phyloP scores from a whole-genome alignment of 2,888 invertebrate genomes.

The Tiliacea citrago region DNA sequence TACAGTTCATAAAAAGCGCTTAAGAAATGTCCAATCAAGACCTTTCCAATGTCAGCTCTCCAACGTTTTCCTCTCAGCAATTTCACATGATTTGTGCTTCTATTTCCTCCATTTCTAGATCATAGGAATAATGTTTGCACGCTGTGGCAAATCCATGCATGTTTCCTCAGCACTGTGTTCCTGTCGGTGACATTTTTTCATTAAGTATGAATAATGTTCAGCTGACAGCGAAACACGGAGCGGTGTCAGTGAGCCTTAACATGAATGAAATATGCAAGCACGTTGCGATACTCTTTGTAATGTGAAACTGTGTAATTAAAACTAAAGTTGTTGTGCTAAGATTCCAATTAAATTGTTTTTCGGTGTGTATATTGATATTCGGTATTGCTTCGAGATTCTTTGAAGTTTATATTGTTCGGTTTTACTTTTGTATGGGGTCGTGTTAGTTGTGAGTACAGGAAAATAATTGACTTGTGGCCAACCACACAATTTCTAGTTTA shows the following conservation, averaged over 20 bases:
- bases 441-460: neutral
- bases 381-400: neutral
- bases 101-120: constrained; percentile 34
- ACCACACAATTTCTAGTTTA: too few species aligned
- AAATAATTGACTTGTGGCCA: too few species aligned
- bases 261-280: constrained; percentile 64
- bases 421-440: neutral
- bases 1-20: neutral
- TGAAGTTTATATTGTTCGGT: neutral
- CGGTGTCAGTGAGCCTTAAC: constrained; percentile 58
- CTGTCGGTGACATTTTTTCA: constrained; percentile 69
- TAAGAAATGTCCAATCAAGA: neutral
- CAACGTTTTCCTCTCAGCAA: neutral
- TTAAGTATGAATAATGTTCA: constrained; percentile 67
- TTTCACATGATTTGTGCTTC: neutral
- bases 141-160: constrained; percentile 44
- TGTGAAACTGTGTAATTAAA: constrained; percentile 55
- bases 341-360: constrained; percentile 35
- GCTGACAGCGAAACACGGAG: constrained; percentile 61
- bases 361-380: neutral
- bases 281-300: constrained; percentile 29
- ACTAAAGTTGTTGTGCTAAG: constrained; percentile 44
- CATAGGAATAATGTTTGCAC: constrained; percentile 33
- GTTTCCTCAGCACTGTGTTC: constrained; percentile 37
- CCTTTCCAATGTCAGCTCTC: neutral